Base-by-base conservation (phyloP, 2,888 invertebrate species). In the Phalera bucephala region DNA sequence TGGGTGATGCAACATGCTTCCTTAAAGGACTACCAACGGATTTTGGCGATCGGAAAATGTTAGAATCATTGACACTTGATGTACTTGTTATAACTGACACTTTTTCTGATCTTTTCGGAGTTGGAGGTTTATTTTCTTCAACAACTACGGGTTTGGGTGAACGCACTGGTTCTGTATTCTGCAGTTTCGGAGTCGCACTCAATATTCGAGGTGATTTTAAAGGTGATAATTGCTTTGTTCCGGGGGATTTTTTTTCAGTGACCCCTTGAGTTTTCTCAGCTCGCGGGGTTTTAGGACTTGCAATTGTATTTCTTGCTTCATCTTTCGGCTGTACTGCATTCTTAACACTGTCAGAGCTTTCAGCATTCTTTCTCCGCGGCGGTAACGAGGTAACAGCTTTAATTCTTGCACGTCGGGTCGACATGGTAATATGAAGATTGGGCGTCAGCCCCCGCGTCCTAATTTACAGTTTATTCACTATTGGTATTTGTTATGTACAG, bases 301-400 rank as follows among this genome's bases (percentile, higher is more conserved):
- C 74, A 5, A 49, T 31, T 2, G 31, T 38, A 28, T 66, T 69
- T 41, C 74, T 74, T 10, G 36, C 29, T 4, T 51, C 55, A 29
- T 70, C 67, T 36, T 69, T 73, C n/a, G 40, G 12, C 15, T 52
- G 41, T 9, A 31, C 41, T n/a, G 56, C 46, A 31, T 66, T 61
- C 33, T 61, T 63, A 37, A 66, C 72, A 13, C 32, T 53, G n/a
- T 76, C 75, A 11, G 45, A 33, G 39, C 48, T 67, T 21, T 79
- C 83, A 12, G 56, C 65, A 62, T 82, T 84, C 64, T 80, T 82
- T 61, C 86, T 72, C 40, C 86, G 77, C 14, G 91, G 90, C 27
- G 93, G 93, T 48, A 95, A 88, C 45, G 93, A 93, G 27, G 94
- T 93, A 56, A 93, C 90, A 37, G 93, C 94, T 89, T 95, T 95